Base-by-base conservation (phyloP, 1,140 invertebrate species). In the Latrodectus geometricus region DNA sequence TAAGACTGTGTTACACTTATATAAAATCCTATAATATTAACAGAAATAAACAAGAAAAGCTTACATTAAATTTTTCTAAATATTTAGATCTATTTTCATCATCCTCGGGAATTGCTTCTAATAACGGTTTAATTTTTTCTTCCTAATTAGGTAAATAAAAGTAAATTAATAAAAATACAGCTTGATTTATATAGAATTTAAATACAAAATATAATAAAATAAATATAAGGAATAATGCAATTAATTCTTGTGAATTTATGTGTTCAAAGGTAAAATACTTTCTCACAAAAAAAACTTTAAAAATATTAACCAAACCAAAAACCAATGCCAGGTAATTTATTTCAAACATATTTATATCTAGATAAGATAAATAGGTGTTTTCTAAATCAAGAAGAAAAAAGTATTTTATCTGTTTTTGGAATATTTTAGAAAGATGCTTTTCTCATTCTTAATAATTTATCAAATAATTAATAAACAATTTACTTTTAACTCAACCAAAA, bases 1-100 rank as follows among this genome's bases (percentile, higher is more conserved):
- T 3, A 35, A 5, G 5, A 35, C 5, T 35, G 35, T 35, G 1
- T 35, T 35, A 3, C 35, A 35, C 35, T 35, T 35, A 35, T n/a
- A n/a, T n/a, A n/a, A n/a, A n/a, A n/a, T 35, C 35, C 35, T 35
- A 5, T 35, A 35, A 35, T 35, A 35, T 35, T 35, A 35, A 35
- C 5, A 5, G 35, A 35, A 35, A 35, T 3, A 35, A 35, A 35
- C 35, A 5, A 35, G 35, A 35, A 35, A 35, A 35, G 5, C 79
- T 72, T 70, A 81, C 79, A 81, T 72, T n/a, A 81, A 81, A 81
- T 56, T 81, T 12, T 52, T 56, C 35, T 35, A 35, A 35, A 35
- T 35, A 35, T 35, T 35, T 35, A 35, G 35, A 35, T 3, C 5
- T 54, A 3, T 70, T 81, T 72, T 72, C 68, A 21, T 56, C 50